Conservation (phyloP, 1,140 invertebrate genomes). For the Zaprionus capensis region DNA sequence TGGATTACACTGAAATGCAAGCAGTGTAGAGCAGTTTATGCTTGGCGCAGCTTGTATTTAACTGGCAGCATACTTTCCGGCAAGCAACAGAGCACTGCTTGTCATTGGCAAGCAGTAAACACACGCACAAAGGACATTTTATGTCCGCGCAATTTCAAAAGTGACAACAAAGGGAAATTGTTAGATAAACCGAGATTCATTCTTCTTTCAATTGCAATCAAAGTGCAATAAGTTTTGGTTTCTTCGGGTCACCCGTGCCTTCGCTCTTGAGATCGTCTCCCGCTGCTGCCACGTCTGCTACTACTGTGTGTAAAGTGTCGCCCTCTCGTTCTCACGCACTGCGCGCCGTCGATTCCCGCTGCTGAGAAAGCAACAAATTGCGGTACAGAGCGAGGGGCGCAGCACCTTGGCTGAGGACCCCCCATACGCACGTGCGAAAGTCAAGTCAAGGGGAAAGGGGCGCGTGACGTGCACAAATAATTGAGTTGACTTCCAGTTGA, state of each 20-base stretch:
- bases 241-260: no score
- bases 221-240: neutral
- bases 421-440: constrained; percentile 80
- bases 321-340: constrained; percentile 68
- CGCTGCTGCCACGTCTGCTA: constrained; percentile 7
- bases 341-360: constrained; percentile 58
- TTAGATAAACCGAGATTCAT: neutral
- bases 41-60: neutral
- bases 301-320: constrained; percentile 6
- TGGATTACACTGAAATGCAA: no score
- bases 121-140: no score
- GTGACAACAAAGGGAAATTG: neutral
- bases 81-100: neutral
- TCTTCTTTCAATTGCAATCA: neutral
- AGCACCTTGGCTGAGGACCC: constrained; percentile 61
- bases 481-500: constrained; percentile 68
- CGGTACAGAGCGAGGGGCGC: neutral
- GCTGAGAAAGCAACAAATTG: constrained; percentile 70
- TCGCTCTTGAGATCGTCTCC: constrained; percentile 4
- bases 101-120: constrained; percentile 6
- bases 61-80: constrained; percentile 3
- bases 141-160: constrained; percentile 11
- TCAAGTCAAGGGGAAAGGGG: constrained; percentile 30
- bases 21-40: neutral
- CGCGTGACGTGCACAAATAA: constrained; percentile 58